These are phyloP conservation scores for Poliocrania exsul DNA, from an alignment of 2,797 vertebrate species.

Conservation along the genomic window DNA sequence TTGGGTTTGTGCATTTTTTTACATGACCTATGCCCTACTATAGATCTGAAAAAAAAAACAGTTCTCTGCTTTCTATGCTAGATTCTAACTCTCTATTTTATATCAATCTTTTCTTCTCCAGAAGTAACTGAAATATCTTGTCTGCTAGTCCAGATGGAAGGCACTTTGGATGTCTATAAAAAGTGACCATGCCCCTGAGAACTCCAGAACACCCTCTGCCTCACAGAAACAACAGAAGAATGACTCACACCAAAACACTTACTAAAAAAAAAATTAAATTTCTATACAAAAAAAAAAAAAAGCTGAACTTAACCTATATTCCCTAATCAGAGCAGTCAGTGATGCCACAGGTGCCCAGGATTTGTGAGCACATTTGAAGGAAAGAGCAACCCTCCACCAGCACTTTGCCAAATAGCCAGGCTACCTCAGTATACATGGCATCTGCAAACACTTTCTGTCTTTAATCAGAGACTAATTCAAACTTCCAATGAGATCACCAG, in stretches of 20 bases:
- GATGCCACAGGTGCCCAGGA: background rate
- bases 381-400: background rate
- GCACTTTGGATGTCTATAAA: accelerated
- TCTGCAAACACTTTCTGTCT: background rate
- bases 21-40: background rate
- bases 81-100: background rate
- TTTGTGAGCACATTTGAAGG: background rate
- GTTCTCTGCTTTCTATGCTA: background rate
- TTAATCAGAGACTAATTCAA: background rate
- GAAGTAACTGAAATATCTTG: background rate
- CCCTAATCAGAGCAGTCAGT: background rate
- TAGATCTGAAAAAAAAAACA: background rate
- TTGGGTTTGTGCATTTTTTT: background rate
- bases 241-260: accelerated
- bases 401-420: background rate
- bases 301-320: background rate
- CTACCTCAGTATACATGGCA: background rate
- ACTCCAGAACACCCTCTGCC: background rate
- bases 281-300: background rate
- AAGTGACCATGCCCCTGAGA: background rate
- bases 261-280: background rate
- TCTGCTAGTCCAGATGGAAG: background rate
- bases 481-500: background rate
- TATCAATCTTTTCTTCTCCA: background rate
- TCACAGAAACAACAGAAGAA: background rate